Conservation (phyloP, 2,888 invertebrate species). For the Aphidius colemani region DNA sequence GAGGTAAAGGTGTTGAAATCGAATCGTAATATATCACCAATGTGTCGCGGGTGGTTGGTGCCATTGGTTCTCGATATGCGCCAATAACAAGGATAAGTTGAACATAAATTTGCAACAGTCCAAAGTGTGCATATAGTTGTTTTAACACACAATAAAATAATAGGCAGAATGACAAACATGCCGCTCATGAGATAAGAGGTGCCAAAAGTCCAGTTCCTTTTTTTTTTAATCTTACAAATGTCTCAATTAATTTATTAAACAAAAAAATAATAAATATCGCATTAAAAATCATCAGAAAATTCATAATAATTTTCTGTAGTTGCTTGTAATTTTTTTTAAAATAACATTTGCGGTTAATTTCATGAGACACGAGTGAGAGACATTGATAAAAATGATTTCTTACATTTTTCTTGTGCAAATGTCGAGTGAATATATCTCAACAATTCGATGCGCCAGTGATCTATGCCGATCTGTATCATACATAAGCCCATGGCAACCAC, state of each 20-base stretch:
- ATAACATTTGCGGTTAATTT: no score
- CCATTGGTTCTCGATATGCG: constrained; percentile 23
- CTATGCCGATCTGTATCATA: constrained; percentile 25
- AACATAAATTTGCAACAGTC: neutral
- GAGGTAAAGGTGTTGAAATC: constrained; percentile 53
- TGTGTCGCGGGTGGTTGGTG: constrained; percentile 30
- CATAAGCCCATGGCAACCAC: neutral
- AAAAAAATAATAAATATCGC: no score
- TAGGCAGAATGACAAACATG: constrained; percentile 55
- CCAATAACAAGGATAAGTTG: constrained; percentile 27
- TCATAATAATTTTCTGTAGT: no score
- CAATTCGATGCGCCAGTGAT: constrained; percentile 33
- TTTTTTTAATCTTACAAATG: constrained; percentile 28
- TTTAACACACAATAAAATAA: constrained; percentile 52
- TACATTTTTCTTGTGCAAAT: constrained; percentile 16
- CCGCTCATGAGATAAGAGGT: constrained; percentile 50
- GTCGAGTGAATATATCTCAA: constrained; percentile 27
- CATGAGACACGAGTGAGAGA: no score
- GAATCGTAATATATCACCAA: constrained; percentile 54
- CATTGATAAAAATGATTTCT: no score
- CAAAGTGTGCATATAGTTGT: constrained; percentile 28
- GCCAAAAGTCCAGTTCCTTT: constrained; percentile 40
- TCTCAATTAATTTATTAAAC: constrained; percentile 35
- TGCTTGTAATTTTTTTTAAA: no score
- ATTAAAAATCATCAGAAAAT: neutral